Percentiles rank a stretch among this genome's conserved stretches.
Evolutionary conservation across 2,797 vertebrate genomes (phyloP).

Genomic region (Ficedula albicollis): DNA sequence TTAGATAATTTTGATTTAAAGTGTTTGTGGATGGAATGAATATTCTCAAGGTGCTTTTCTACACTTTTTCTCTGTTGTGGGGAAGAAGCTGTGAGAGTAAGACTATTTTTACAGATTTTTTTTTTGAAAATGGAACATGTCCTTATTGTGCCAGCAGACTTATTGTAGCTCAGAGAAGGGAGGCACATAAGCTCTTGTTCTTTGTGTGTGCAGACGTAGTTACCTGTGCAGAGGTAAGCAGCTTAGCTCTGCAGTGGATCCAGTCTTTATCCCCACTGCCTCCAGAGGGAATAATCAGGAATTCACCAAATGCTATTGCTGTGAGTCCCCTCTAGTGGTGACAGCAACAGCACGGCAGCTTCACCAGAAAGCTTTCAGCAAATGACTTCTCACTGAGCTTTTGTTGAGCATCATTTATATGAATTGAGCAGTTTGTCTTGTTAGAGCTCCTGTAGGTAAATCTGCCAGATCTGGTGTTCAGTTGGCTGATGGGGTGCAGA

Average conservation of each 20-base stretch:
- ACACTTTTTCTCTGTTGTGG: not conserved
- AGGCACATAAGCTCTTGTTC: not conserved
- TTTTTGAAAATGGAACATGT: not conserved
- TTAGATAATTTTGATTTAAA: not conserved
- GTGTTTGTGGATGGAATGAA: not conserved
- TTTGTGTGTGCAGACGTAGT: not conserved
- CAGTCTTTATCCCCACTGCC: not conserved
- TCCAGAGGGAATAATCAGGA: not conserved
- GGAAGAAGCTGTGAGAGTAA: not conserved
- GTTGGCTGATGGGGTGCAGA: not conserved
- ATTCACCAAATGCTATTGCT: not conserved
- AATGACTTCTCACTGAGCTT: not conserved
- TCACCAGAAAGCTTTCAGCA: not conserved
- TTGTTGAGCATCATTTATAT: not conserved
- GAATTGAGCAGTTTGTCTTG: not conserved
- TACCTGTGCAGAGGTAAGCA: slow-evolving; percentile 10
- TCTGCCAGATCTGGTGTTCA: not conserved
- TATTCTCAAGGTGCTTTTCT: not conserved
- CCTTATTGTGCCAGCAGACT: not conserved
- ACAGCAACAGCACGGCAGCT: not conserved
- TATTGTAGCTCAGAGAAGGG: not conserved
- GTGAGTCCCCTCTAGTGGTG: slow-evolving; percentile 60
- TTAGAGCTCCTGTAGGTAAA: not conserved
- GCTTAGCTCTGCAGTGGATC: not conserved
- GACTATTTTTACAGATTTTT: not conserved